Conservation (phyloP, 2,888 invertebrate genomes). For the Leptothorax acervorum region DNA sequence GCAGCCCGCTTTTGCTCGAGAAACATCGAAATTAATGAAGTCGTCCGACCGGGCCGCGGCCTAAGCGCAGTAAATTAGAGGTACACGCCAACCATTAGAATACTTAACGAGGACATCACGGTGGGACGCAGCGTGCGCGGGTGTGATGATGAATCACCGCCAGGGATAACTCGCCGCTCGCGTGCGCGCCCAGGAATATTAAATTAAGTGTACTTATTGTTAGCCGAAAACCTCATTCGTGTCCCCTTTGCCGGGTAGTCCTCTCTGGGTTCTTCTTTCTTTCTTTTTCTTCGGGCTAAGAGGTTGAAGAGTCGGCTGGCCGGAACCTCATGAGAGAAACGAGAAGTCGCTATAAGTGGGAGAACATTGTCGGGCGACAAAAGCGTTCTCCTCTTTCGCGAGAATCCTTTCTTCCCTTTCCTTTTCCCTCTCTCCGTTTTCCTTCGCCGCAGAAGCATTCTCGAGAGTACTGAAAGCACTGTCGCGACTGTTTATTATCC, state of each 20-base stretch:
- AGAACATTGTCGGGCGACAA: slow-evolving; percentile 11
- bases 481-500: slow-evolving; percentile 23
- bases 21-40: slow-evolving; percentile 79
- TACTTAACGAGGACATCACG: slow-evolving; percentile 85
- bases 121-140: slow-evolving; percentile 82
- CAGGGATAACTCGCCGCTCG: slow-evolving; percentile 74
- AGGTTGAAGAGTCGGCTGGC: background rate
- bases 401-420: background rate
- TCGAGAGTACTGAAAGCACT: background rate
- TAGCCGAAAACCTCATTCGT: slow-evolving; percentile 63
- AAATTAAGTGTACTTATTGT: slow-evolving; percentile 81
- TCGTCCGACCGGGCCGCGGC: slow-evolving; percentile 69
- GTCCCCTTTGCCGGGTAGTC: slow-evolving; percentile 12
- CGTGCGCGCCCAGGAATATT: slow-evolving; percentile 80
- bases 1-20: slow-evolving; percentile 58
- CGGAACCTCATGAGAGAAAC: background rate
- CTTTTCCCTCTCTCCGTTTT: background rate
- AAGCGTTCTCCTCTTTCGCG: slow-evolving; percentile 28
- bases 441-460: background rate
- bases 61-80: slow-evolving; percentile 75
- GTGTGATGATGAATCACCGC: slow-evolving; percentile 85
- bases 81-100: slow-evolving; percentile 83
- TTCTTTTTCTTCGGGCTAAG: background rate
- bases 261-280: background rate
- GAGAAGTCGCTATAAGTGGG: background rate